Evolutionary conservation across 2,113 vertebrate genomes (phyloP).

Genomic region (Myrmophylax atrothorax): DNA sequence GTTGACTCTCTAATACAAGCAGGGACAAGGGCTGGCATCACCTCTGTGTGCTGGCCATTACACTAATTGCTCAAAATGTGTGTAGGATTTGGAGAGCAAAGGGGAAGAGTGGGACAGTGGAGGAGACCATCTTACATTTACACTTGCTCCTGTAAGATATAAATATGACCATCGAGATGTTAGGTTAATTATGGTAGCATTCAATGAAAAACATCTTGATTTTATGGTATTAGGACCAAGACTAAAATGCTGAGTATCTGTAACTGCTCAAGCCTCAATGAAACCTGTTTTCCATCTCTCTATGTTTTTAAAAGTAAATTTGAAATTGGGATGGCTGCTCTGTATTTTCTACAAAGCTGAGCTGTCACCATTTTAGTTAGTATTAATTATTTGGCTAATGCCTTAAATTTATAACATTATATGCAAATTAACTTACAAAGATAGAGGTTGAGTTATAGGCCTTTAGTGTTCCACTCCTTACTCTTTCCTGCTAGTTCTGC

Average conservation of each 20-base stretch:
- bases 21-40: not conserved
- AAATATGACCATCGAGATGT: not conserved
- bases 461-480: not conserved
- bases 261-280: not conserved
- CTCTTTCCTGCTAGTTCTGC: not conserved
- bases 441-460: not conserved
- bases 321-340: not conserved
- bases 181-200: not conserved
- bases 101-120: not conserved
- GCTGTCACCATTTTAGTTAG: not conserved
- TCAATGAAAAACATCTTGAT: not conserved
- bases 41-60: not conserved
- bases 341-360: not conserved
- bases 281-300: not conserved
- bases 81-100: not conserved
- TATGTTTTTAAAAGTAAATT: not conserved
- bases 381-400: not conserved
- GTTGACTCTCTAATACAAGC: not conserved
- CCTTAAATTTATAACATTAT: not conserved
- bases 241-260: not conserved
- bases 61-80: not conserved
- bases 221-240: not conserved
- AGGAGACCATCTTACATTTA: not conserved
- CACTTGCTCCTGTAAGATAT: not conserved
- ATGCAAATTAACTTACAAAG: constrained; percentile 1